These are phyloP conservation scores for Sminthurides bifidus DNA, from an alignment of 1,140 invertebrate species.

Conservation along the genomic window DNA sequence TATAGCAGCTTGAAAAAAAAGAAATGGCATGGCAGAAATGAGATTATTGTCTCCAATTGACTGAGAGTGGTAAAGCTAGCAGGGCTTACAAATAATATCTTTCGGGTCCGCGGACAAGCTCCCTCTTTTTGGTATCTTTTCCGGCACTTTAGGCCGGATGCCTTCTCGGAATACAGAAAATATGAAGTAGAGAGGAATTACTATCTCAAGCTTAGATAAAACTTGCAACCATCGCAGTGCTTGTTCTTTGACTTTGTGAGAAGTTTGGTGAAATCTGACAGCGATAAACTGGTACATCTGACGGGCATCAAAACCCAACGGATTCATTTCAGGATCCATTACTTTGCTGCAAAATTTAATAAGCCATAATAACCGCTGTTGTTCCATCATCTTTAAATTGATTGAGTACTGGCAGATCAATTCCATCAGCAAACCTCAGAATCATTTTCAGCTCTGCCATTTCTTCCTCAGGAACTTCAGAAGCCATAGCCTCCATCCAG, in stretches of 20 bases:
- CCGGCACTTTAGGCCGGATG: conserved; percentile 32
- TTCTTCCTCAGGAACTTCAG: conserved; percentile 86
- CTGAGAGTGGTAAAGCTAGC: background rate
- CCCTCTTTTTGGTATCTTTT: conserved; percentile 27
- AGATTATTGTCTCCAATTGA: background rate
- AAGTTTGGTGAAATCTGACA: conserved; percentile 68
- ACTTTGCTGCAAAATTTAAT: conserved; percentile 1
- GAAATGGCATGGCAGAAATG: background rate
- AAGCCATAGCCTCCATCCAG: conserved; percentile 95
- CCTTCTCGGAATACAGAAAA: conserved; percentile 81
- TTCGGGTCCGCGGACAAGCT: conserved; percentile 24
- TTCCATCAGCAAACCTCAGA: conserved; percentile 47
- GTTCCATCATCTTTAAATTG: too few relatives aligned
- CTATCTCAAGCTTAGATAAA: conserved; percentile 74
- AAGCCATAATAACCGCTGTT: too few relatives aligned
- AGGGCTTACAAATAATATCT: conserved; percentile 18
- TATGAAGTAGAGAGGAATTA: conserved; percentile 68
- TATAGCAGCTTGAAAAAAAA: conserved; percentile 40
- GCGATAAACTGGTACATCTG: conserved; percentile 92
- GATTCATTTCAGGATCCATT: conserved; percentile 60
- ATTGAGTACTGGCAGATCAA: too few relatives aligned
- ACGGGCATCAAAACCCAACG: conserved; percentile 81
- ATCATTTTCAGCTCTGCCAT: conserved; percentile 81
- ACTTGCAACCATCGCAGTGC: conserved; percentile 80
- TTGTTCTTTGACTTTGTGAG: conserved; percentile 79